Conservation (phyloP, 2,888 invertebrate species). For the Elysia crispata region DNA sequence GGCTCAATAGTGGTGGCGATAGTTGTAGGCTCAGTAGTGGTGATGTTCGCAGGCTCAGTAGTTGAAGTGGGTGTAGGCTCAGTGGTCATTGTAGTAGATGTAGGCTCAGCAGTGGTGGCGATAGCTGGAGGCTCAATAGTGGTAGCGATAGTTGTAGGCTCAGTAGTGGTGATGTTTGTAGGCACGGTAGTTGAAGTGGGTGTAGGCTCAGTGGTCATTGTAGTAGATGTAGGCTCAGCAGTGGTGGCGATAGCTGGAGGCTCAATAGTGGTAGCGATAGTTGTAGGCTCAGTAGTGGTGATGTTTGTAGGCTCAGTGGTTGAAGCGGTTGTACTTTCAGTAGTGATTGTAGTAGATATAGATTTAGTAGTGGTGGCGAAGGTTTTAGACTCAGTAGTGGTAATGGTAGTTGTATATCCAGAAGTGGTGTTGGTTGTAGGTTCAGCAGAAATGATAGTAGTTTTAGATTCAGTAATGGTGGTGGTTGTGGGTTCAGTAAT, state of each 20-base stretch:
- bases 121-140: not conserved
- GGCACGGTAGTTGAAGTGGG: not conserved
- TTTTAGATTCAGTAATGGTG: too few relatives aligned
- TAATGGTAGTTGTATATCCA: too few relatives aligned
- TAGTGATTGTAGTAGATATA: not conserved
- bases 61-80: too few relatives aligned
- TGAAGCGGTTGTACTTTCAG: too few relatives aligned
- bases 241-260: too few relatives aligned
- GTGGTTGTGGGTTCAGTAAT: too few relatives aligned
- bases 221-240: not conserved
- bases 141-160: too few relatives aligned
- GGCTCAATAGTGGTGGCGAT: not conserved
- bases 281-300: not conserved
- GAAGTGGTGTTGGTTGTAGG: too few relatives aligned
- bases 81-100: not conserved
- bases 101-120: not conserved
- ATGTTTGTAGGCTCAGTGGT: not conserved
- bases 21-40: not conserved
- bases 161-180: too few relatives aligned
- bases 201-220: not conserved
- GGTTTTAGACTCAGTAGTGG: not conserved
- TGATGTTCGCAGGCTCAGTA: not conserved
- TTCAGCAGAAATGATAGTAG: too few relatives aligned
- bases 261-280: not conserved
- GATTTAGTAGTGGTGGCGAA: slow-evolving; percentile 1